phyloP scores from a whole-genome alignment of 2,113 vertebrate species.

The Cynocephalus volans region DNA sequence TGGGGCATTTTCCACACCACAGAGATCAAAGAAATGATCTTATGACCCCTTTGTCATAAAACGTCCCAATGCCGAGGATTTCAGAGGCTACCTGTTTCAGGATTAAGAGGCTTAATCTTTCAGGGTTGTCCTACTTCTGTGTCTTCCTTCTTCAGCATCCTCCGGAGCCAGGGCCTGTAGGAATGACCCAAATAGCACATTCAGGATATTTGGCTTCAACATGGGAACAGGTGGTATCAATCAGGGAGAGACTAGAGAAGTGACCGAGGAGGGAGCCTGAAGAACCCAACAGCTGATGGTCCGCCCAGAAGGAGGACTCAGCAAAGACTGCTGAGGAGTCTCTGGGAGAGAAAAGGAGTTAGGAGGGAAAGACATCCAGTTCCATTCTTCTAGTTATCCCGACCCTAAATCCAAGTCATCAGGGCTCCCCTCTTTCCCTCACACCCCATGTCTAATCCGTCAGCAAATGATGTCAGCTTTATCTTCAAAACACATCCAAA shows the following conservation, averaged over 20 bases:
- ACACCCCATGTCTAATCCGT: background rate
- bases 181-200: slow-evolving; percentile 55
- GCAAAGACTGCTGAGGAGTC: background rate
- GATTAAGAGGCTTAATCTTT: slow-evolving; percentile 67
- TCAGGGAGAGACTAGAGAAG: background rate
- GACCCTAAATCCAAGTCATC: background rate
- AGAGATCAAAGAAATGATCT: background rate
- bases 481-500: background rate
- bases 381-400: background rate
- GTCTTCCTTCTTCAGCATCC: slow-evolving; percentile 72
- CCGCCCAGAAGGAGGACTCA: background rate
- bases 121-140: background rate
- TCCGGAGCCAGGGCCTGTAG: slow-evolving; percentile 78
- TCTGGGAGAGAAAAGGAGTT: background rate
- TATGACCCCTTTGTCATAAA: background rate
- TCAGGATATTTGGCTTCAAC: slow-evolving; percentile 49
- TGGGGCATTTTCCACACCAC: background rate
- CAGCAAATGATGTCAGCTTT: background rate
- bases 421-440: background rate
- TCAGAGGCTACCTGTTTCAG: slow-evolving; percentile 67
- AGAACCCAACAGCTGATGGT: background rate
- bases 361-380: background rate
- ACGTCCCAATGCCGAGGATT: background rate
- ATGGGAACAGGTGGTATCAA: background rate
- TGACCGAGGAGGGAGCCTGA: background rate